Percentiles rank a stretch among this genome's conserved stretches.
Conservation (phyloP, 2,113 vertebrate species). For the Xerus inauris region DNA sequence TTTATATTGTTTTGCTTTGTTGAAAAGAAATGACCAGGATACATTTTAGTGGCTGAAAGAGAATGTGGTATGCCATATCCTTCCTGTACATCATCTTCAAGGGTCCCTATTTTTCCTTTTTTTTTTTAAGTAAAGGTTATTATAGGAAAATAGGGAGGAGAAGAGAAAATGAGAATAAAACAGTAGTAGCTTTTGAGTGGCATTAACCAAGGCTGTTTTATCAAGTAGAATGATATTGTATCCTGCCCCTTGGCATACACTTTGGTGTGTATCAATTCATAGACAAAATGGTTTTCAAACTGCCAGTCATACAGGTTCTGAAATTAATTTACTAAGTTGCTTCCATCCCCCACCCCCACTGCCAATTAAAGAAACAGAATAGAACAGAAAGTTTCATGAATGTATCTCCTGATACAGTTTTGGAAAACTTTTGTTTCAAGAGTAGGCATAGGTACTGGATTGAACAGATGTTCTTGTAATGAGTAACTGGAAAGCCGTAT, state of each 20-base stretch:
- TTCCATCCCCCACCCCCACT: rapidly evolving
- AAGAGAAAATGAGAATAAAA: not conserved
- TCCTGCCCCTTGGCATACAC: not conserved
- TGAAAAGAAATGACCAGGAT: not conserved
- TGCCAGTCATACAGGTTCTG: not conserved
- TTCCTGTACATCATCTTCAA: not conserved
- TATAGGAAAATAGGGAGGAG: not conserved
- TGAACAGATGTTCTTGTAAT: not conserved
- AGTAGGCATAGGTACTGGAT: not conserved
- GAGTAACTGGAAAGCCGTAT: not conserved
- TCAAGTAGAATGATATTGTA: not conserved
- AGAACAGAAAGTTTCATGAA: not conserved
- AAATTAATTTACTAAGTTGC: not conserved
- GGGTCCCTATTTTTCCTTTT: not conserved
- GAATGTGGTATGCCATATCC: not conserved
- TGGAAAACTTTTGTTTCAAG: not conserved
- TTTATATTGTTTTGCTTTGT: slow-evolving; percentile 12
- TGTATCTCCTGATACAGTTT: not conserved
- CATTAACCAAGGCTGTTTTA: not conserved
- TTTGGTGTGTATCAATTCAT: not conserved
- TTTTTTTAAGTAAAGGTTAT: not conserved
- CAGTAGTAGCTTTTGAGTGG: not conserved
- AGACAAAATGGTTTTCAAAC: slow-evolving; percentile 15
- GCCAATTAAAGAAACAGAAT: not conserved
- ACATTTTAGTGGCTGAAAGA: not conserved